Evolutionary conservation across 2,797 vertebrate genomes (phyloP).

Genomic region (Ptychadena robeensis): DNA sequence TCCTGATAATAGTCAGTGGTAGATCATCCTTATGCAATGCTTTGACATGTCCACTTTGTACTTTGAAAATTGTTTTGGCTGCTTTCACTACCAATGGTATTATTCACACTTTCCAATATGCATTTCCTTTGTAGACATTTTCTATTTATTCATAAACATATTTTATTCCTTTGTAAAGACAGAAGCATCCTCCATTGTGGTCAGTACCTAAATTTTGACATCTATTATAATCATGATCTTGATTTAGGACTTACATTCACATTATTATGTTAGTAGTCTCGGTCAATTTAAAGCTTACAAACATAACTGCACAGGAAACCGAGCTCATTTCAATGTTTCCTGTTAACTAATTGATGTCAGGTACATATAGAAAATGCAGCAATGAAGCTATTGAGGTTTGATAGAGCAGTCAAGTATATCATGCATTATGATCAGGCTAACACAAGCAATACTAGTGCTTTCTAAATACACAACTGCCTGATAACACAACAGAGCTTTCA

Average conservation of each 20-base stretch:
- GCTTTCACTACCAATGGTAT: too few relatives aligned
- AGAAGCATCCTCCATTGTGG: background rate
- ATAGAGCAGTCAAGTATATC: background rate
- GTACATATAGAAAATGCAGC: constrained; percentile 6
- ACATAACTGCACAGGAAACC: constrained; percentile 9
- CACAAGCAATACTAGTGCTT: background rate
- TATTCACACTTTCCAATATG: too few relatives aligned
- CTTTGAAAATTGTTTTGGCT: too few relatives aligned
- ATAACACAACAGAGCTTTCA: background rate
- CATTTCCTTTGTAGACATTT: background rate
- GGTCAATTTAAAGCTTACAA: background rate
- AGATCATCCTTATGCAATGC: too few relatives aligned
- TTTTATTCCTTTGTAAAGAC: too few relatives aligned
- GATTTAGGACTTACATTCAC: background rate
- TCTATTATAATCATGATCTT: background rate
- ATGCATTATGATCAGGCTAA: background rate
- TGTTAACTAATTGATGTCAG: constrained; percentile 57
- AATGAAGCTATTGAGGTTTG: constrained; percentile 3
- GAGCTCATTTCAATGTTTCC: constrained; percentile 72
- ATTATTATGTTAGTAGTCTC: background rate
- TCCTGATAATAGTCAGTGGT: too few relatives aligned
- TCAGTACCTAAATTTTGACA: background rate
- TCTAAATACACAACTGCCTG: background rate
- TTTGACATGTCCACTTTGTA: too few relatives aligned
- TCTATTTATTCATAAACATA: too few relatives aligned